Conservation (phyloP, 2,797 vertebrate species). For the Brachyalestes nurse region DNA sequence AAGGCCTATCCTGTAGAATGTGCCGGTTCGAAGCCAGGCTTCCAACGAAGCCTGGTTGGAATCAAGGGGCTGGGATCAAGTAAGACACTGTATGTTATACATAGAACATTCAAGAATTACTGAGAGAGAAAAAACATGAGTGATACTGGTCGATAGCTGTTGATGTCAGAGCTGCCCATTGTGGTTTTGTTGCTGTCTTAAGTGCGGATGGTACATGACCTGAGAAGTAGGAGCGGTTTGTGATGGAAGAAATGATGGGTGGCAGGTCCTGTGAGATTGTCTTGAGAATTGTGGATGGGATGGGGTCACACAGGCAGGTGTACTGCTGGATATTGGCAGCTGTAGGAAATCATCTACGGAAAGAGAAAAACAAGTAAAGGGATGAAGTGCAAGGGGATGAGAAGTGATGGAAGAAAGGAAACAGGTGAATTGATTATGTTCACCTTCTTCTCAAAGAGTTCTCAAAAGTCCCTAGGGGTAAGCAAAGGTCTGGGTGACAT, state of each 20-base stretch:
- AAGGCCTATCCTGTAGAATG: not conserved
- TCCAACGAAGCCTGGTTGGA: too few relatives aligned
- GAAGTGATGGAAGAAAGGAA: too few relatives aligned
- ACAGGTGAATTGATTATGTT: not conserved
- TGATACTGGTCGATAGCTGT: too few relatives aligned
- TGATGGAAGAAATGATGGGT: not conserved
- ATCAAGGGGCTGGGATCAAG: too few relatives aligned
- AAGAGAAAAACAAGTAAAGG: not conserved
- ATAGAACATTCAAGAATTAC: too few relatives aligned
- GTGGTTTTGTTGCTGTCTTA: too few relatives aligned
- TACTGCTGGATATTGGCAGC: too few relatives aligned
- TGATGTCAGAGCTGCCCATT: too few relatives aligned
- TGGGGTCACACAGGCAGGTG: not conserved
- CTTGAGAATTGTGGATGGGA: not conserved
- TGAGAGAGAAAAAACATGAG: too few relatives aligned
- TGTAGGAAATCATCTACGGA: not conserved
- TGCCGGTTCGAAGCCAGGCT: not conserved
- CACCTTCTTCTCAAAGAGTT: not conserved
- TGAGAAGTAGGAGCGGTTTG: not conserved
- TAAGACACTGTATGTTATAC: too few relatives aligned
- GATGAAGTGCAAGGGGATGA: too few relatives aligned
- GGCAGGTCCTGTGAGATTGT: not conserved
- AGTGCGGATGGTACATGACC: not conserved
- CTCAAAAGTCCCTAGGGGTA: not conserved
- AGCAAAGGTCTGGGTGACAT: not conserved